A percentile compares a stretch with the other conserved stretches of the same genome.
These are phyloP conservation scores for Cetoscarus ocellatus DNA, from an alignment of 2,797 vertebrate species.

Conservation along the genomic window DNA sequence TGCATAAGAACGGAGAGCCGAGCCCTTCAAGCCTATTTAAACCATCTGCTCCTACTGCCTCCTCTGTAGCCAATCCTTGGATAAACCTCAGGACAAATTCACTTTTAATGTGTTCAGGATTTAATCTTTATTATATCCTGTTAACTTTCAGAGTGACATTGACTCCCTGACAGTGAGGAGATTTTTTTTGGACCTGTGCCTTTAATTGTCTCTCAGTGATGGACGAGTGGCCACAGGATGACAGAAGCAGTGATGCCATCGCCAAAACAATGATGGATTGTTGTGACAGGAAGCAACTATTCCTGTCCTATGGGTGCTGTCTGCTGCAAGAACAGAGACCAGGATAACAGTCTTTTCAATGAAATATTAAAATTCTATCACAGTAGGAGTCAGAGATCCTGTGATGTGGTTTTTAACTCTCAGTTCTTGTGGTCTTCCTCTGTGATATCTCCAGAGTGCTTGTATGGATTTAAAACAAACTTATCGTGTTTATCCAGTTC, in stretches of 20 bases:
- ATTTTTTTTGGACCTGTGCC: conserved; percentile 11
- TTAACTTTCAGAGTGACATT: conserved; percentile 49
- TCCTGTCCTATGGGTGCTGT: conserved; percentile 36
- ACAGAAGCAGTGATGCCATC: conserved; percentile 60
- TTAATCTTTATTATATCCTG: conserved; percentile 4
- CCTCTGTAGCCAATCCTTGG: not conserved
- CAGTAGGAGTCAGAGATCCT: conserved; percentile 8
- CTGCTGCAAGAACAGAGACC: conserved; percentile 46
- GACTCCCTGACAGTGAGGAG: conserved; percentile 34
- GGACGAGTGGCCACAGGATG: conserved; percentile 65
- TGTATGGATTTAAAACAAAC: no score
- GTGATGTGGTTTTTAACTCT: conserved; percentile 15
- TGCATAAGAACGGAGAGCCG: no score
- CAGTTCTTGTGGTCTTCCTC: no score
- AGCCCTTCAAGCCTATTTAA: no score
- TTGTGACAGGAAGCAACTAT: conserved; percentile 66
- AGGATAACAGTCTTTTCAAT: conserved; percentile 31
- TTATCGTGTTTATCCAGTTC: no score
- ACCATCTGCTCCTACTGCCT: not conserved
- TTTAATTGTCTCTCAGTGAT: conserved; percentile 60
- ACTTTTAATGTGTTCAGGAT: conserved; percentile 21
- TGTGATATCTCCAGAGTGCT: no score
- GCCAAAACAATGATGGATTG: conserved; percentile 70
- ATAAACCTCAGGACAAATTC: not conserved
- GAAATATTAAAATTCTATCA: conserved; percentile 8